phyloP scores from a whole-genome alignment of 2,113 vertebrate genomes.

The Pantherophis guttatus region DNA sequence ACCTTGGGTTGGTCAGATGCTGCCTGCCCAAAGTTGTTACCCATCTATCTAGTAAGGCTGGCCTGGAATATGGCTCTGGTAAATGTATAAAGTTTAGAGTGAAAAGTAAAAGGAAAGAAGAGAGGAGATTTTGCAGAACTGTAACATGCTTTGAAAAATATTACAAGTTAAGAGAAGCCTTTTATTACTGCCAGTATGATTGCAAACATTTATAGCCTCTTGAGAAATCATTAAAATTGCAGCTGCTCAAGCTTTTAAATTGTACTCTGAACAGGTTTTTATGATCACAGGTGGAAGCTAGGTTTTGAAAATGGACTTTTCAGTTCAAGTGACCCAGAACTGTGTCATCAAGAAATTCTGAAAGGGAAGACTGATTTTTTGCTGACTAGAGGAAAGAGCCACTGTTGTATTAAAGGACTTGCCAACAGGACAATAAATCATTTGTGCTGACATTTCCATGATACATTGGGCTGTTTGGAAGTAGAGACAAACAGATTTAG shows the following conservation, averaged over 20 bases:
- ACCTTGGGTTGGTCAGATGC: neutral
- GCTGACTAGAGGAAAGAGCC: neutral
- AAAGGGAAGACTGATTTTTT: slow-evolving; percentile 4
- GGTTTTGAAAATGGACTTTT: slow-evolving; percentile 6
- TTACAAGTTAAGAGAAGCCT: slow-evolving; percentile 22
- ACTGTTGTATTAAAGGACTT: slow-evolving; percentile 19
- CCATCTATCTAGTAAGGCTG: neutral
- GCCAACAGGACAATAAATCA: slow-evolving; percentile 7
- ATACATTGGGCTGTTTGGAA: slow-evolving; percentile 28
- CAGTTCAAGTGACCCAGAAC: slow-evolving; percentile 9
- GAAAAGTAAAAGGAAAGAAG: neutral
- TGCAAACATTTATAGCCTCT: neutral
- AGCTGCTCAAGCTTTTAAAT: slow-evolving; percentile 39
- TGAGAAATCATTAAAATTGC: slow-evolving; percentile 10
- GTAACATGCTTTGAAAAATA: slow-evolving; percentile 10
- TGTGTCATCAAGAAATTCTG: neutral
- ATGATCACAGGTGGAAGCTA: slow-evolving; percentile 26
- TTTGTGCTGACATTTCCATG: slow-evolving; percentile 48
- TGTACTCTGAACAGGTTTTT: slow-evolving; percentile 22
- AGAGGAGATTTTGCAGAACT: neutral
- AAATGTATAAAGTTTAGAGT: neutral
- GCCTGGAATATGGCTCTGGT: neutral
- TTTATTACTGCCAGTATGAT: slow-evolving; percentile 9
- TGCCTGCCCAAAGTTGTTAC: neutral
- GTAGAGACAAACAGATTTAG: slow-evolving; percentile 42